Evolutionary conservation across 2,113 vertebrate genomes (phyloP), one percentile per base, ranked within the genome.

Genomic region (Clarias batrachus): DNA sequence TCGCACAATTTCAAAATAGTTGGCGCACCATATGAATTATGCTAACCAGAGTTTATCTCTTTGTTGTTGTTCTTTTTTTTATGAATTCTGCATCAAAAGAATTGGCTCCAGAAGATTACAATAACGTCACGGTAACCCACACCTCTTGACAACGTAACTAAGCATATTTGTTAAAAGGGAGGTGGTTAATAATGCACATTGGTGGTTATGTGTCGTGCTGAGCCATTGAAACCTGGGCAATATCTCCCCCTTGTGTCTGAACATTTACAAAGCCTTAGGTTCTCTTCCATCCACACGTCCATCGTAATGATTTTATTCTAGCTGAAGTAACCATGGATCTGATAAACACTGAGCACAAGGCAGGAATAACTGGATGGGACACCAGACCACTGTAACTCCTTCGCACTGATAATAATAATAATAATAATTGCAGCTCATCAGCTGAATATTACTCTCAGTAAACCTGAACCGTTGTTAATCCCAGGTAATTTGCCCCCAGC

Each of bases 1-100:
- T 81, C 84, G 56, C 57, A 23, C 3, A 54, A 16, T 33, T 70
- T 41, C 13, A 54, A 62, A 59, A 74, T n/a, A 54, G 71, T 83
- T 73, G 59, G 86, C 83, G 85, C 83, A 83, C 89, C 87, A 37
- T 80, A 48, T 86, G 68, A 84, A 57, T 52, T 23, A 12, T 41
- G 16, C 48, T 16, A 68, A 63, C 76, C 5, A 89, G 91, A 91
- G 85, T 59, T 81, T 89, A 63, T 90, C 87, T 62, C 82, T 78
- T 65, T 89, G 33, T 37, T 37, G 33, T 37, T 37, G 33, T 37
- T 37, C 2, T 27, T 80, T 70, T 83, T 63, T 91, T 88, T 90
- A 88, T 91, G 91, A 90, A 77, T 25, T 62, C 90, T 77, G 87
- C 48, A 16, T 19, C 70, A 90, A 84, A 88, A 90, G 90, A 91